Evolutionary conservation across 2,888 invertebrate species (phyloP).

Genomic region (Eurois occulta): DNA sequence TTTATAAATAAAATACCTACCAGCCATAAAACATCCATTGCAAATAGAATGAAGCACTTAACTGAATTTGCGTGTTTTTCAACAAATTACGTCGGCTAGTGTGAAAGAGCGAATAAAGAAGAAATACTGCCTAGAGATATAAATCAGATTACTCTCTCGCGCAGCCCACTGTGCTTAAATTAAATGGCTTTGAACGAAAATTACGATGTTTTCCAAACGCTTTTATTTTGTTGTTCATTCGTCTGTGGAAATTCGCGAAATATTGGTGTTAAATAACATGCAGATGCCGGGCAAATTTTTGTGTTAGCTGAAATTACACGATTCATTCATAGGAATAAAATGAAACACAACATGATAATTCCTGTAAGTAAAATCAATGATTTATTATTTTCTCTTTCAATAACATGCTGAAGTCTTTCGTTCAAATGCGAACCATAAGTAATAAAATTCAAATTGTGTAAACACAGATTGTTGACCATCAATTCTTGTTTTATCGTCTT

Average conservation of each 20-base stretch:
- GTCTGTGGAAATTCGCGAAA: conserved; percentile 52
- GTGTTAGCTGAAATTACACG: conserved; percentile 20
- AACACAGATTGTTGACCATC: conserved; percentile 53
- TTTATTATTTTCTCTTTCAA: conserved; percentile 47
- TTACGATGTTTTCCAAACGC: conserved; percentile 80
- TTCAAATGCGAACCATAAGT: conserved; percentile 39
- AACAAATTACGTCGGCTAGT: conserved; percentile 79
- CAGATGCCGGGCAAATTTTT: conserved; percentile 31
- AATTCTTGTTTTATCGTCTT: conserved; percentile 58
- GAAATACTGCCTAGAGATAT: conserved; percentile 80
- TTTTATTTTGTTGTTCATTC: conserved; percentile 72
- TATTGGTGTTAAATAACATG: conserved; percentile 38
- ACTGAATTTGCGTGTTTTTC: conserved; percentile 78
- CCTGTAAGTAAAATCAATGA: conserved; percentile 23
- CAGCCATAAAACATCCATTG: conserved; percentile 61
- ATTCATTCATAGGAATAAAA: conserved; percentile 22
- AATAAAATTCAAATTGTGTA: conserved; percentile 52
- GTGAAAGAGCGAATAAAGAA: conserved; percentile 77
- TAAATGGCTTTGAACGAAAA: conserved; percentile 82
- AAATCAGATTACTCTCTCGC: conserved; percentile 84
- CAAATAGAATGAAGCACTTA: conserved; percentile 74
- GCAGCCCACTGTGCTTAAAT: conserved; percentile 79
- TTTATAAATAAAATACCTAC: conserved; percentile 50
- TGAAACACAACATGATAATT: conserved; percentile 10
- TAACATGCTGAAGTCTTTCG: conserved; percentile 33